Evolutionary conservation across 2,888 invertebrate genomes (phyloP).

Genomic region (Hylaea fasciaria): DNA sequence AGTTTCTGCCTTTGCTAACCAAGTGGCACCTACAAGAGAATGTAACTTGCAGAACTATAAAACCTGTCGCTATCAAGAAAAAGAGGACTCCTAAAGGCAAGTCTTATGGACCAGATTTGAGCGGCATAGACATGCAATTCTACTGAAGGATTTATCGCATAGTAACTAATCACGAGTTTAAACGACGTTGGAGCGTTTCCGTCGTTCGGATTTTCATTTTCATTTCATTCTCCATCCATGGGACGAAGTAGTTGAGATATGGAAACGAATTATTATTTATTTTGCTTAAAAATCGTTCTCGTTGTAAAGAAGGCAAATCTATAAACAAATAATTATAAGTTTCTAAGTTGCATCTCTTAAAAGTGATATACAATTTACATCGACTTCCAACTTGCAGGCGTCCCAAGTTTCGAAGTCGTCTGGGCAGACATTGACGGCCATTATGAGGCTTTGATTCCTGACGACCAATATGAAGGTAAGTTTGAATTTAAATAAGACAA

Average conservation of each 20-base stretch:
- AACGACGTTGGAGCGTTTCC: too few species aligned
- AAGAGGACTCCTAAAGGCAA: slow-evolving; percentile 82
- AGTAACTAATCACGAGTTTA: too few species aligned
- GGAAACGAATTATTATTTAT: too few species aligned
- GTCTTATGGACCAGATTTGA: neutral
- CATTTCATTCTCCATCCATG: too few species aligned
- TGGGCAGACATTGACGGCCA: slow-evolving; percentile 87
- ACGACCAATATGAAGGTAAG: slow-evolving; percentile 82
- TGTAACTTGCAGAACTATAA: slow-evolving; percentile 63
- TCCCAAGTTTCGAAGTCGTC: slow-evolving; percentile 89
- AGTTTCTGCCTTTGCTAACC: slow-evolving; percentile 90
- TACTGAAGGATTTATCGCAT: too few species aligned
- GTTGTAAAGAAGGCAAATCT: too few species aligned
- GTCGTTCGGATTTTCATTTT: too few species aligned
- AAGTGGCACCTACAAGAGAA: slow-evolving; percentile 89
- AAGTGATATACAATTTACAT: neutral
- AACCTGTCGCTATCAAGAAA: slow-evolving; percentile 69
- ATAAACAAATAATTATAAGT: too few species aligned
- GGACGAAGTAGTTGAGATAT: too few species aligned
- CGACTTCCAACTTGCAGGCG: slow-evolving; percentile 68
- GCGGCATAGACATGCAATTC: too few species aligned
- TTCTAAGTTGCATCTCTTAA: too few species aligned
- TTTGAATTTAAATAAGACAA: neutral
- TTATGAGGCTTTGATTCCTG: slow-evolving; percentile 86
- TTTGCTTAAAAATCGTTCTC: too few species aligned